Evolutionary conservation across 2,113 vertebrate species (phyloP), one percentile per base, ranked within the genome.

Genomic region (Periophthalmodon schlosseri): DNA sequence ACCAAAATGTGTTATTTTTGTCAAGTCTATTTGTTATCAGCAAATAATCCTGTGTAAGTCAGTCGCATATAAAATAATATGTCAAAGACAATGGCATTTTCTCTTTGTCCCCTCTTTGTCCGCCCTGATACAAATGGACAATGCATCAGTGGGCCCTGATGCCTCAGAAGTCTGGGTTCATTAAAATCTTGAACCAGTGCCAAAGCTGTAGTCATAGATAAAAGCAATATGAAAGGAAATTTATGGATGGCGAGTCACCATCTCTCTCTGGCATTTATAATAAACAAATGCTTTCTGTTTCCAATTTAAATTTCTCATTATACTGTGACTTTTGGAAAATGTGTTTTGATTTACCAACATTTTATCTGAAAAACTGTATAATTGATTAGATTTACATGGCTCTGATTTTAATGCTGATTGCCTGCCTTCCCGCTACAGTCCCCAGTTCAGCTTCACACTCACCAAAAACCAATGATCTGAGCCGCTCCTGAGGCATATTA

Each of bases 161-260:
- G 92, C 88, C 90, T 93, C 91, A 93, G 90, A 94, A 93, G 91
- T 93, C 90, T 88, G 91, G 88, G 84, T 93, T 94, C 92, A 93
- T 94, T 94, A 93, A 92, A 94, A 94, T 91, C 86, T 92, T 94
- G 92, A 94, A 91, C 89, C 84, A 87, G 90, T 91, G 92, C 94
- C 92, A 94, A 89, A 78, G 87, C 91, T 93, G 91, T 88, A 90
- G 88, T 88, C 78, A 76, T 85, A 92, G 91, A 94, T 93, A 88
- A 93, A 93, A 91, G 84, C 81, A 92, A 88, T 87, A 91, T 93
- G 87, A 93, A 93, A 92, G 91, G 87, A 92, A 93, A 94, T 94
- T 93, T 92, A 94, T 92, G 93, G 93, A 93, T 93, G 92, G 90
- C 89, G 88, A 92, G 91, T 92, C 91, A 91, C 89, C 89, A 91